These are phyloP conservation scores for Neoscelio sp. DNA, from an alignment of 2,888 invertebrate genomes.

Conservation along the genomic window DNA sequence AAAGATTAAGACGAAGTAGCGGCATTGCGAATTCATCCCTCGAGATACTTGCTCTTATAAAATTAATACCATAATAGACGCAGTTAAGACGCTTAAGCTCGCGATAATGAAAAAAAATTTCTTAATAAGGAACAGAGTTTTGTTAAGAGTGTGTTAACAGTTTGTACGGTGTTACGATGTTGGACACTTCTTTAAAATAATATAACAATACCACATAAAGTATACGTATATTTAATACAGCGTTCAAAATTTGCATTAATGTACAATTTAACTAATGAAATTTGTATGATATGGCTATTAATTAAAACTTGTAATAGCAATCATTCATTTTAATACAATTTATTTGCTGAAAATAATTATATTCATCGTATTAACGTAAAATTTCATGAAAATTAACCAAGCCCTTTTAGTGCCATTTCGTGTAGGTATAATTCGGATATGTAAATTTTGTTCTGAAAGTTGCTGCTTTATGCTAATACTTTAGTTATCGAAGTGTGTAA, in stretches of 20 bases:
- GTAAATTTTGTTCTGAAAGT: conserved; percentile 28
- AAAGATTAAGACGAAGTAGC: conserved; percentile 58
- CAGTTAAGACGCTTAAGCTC: conserved; percentile 55
- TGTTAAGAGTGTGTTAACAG: conserved; percentile 12
- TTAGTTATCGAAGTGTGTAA: too few relatives aligned
- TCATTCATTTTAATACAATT: too few relatives aligned
- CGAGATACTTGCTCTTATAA: conserved; percentile 52
- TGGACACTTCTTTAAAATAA: too few relatives aligned
- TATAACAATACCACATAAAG: too few relatives aligned
- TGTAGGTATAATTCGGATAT: conserved; percentile 9
- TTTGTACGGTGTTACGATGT: conserved; percentile 5
- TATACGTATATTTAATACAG: too few relatives aligned
- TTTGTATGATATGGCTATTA: too few relatives aligned
- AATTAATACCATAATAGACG: conserved; percentile 57
- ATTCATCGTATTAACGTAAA: background rate
- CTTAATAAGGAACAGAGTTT: conserved; percentile 26
- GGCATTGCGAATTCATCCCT: conserved; percentile 55
- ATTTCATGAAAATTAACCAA: conserved; percentile 15
- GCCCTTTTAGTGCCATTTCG: background rate
- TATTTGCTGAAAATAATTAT: too few relatives aligned
- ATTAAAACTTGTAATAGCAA: too few relatives aligned
- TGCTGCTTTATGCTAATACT: conserved; percentile 20
- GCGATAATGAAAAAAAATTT: conserved; percentile 53
- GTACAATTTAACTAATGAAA: too few relatives aligned
- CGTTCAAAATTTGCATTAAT: too few relatives aligned